Conservation (phyloP, 2,797 vertebrate species). For the Acanthurus lineatus region DNA sequence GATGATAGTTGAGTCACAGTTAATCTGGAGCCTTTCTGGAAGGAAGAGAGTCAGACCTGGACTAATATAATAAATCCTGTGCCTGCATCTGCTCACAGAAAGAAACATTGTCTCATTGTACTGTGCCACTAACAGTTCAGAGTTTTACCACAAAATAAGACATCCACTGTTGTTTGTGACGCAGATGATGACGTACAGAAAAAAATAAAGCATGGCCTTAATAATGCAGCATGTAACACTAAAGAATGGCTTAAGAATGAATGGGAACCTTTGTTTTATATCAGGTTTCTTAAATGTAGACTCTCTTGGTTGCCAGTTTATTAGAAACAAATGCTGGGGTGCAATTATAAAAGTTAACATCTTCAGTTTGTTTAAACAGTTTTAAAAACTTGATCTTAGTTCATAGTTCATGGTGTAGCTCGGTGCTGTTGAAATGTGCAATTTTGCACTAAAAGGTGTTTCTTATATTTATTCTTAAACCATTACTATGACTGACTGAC, state of each 20-base stretch:
- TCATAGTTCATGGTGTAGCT: background rate
- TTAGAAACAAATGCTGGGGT: no score
- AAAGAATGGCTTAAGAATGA: background rate
- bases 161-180: background rate
- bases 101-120: slow-evolving; percentile 47
- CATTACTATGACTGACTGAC: background rate
- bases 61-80: slow-evolving; percentile 57
- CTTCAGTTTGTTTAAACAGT: background rate
- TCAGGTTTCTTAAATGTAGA: no score
- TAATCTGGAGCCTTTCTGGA: slow-evolving; percentile 76
- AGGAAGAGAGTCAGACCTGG: slow-evolving; percentile 63
- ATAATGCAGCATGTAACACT: no score
- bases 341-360: background rate
- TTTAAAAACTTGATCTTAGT: no score
- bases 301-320: no score
- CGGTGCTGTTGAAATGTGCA: background rate
- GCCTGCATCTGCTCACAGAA: slow-evolving; percentile 22
- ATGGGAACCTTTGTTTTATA: background rate
- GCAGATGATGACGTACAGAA: background rate
- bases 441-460: background rate
- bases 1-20: slow-evolving; percentile 65
- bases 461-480: background rate
- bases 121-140: slow-evolving; percentile 17
- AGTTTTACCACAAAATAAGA: slow-evolving; percentile 8
- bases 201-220: no score